Evolutionary conservation across 2,888 invertebrate genomes (phyloP).

Genomic region (Nebria salina): DNA sequence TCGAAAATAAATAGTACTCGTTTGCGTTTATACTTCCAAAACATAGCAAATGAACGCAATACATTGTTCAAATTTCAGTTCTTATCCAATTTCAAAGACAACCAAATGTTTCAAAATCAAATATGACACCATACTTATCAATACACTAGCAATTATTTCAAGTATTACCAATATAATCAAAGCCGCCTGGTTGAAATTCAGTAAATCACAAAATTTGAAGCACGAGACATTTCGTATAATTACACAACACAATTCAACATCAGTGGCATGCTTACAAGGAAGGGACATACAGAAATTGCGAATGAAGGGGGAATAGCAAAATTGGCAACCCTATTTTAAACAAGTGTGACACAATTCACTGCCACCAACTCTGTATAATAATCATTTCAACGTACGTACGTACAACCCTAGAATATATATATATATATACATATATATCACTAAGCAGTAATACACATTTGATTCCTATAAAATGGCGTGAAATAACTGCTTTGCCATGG

Average conservation of each 20-base stretch:
- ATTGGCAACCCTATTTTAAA: constrained; percentile 9
- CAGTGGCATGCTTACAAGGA: constrained; percentile 13
- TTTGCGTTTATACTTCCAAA: not conserved
- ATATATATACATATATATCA: not conserved
- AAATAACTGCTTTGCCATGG: constrained; percentile 23
- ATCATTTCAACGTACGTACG: not conserved
- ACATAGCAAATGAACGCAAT: not conserved
- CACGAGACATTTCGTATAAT: constrained; percentile 14
- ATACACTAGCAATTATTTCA: not conserved
- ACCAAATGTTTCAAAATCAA: not conserved
- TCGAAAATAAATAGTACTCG: too few species aligned
- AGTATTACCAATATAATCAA: constrained; percentile 3
- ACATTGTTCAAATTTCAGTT: not conserved
- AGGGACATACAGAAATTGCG: not conserved
- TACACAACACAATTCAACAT: constrained; percentile 5
- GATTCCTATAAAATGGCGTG: constrained; percentile 35
- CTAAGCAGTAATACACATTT: constrained; percentile 27
- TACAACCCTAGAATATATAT: not conserved
- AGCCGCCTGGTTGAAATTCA: not conserved
- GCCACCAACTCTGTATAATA: constrained; percentile 5
- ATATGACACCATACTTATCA: not conserved
- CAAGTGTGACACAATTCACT: not conserved
- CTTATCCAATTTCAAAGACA: not conserved
- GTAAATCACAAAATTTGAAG: constrained; percentile 19
- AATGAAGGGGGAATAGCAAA: not conserved